These are phyloP conservation scores for Neolamprologus modestus DNA, from an alignment of 2,113 vertebrate genomes.

Conservation along the genomic window DNA sequence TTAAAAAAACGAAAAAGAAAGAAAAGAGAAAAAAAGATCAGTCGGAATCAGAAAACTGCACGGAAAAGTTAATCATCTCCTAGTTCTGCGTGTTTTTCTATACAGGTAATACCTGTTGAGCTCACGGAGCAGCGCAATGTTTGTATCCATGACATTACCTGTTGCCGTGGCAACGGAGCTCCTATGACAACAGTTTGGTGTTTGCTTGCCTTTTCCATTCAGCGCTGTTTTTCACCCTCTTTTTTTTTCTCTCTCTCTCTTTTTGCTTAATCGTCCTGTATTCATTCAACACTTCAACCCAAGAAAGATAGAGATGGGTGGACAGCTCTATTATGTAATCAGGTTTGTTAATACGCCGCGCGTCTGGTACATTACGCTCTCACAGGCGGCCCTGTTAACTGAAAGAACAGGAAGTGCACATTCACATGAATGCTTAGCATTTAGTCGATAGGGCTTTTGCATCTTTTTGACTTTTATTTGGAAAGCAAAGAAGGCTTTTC, in stretches of 20 bases:
- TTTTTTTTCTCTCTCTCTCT: background rate
- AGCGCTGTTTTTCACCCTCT: background rate
- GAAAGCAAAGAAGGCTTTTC: background rate
- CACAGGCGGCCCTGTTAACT: accelerated
- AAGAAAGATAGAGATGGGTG: background rate
- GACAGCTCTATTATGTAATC: background rate
- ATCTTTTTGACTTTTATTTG: background rate
- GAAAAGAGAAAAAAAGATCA: background rate
- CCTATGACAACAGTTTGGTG: background rate
- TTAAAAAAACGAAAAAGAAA: background rate
- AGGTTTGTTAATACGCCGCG: background rate
- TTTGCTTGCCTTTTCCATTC: background rate
- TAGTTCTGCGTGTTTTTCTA: background rate
- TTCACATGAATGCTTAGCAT: background rate
- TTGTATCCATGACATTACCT: slow-evolving; percentile 27
- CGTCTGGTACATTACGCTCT: background rate
- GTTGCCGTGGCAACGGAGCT: slow-evolving; percentile 16
- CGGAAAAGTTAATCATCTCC: slow-evolving; percentile 35
- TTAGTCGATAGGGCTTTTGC: background rate
- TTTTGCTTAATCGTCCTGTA: background rate
- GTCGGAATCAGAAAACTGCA: background rate
- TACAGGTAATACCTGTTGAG: slow-evolving; percentile 17
- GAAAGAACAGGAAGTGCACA: background rate
- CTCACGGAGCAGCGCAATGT: slow-evolving; percentile 1
- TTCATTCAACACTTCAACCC: slow-evolving; percentile 7